phyloP scores from a whole-genome alignment of 1,140 invertebrate genomes.

The Drosophila mayri region DNA sequence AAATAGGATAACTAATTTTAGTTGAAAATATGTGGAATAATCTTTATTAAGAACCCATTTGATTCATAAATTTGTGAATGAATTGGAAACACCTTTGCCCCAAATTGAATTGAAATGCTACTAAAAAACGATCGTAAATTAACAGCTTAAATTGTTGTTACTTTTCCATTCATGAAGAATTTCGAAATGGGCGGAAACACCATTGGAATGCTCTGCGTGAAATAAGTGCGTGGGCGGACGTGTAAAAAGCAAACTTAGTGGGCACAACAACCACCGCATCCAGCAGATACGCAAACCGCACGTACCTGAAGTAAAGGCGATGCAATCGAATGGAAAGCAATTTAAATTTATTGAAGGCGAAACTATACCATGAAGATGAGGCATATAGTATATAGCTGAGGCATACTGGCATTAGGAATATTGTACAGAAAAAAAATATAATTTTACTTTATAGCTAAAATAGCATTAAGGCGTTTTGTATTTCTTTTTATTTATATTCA shows the following conservation, averaged over 20 bases:
- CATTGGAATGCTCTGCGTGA: slow-evolving; percentile 32
- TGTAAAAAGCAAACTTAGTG: slow-evolving; percentile 27
- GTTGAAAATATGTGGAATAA: too few relatives aligned
- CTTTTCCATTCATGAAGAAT: slow-evolving; percentile 21
- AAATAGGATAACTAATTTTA: not conserved
- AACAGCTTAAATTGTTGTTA: slow-evolving; percentile 12
- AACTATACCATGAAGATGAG: not conserved
- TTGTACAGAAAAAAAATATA: not conserved
- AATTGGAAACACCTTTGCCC: slow-evolving; percentile 3
- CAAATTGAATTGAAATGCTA: slow-evolving; percentile 4
- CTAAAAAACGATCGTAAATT: slow-evolving; percentile 16
- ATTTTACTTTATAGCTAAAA: too few relatives aligned
- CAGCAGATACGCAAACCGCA: slow-evolving; percentile 5
- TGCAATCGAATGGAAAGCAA: slow-evolving; percentile 47
- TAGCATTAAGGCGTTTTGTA: too few relatives aligned
- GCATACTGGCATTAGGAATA: not conserved
- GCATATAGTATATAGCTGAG: not conserved
- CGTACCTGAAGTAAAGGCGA: slow-evolving; percentile 5
- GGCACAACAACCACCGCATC: slow-evolving; percentile 34
- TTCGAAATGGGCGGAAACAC: slow-evolving; percentile 23
- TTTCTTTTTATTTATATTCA: too few relatives aligned
- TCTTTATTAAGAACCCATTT: slow-evolving; percentile 1
- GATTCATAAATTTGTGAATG: not conserved
- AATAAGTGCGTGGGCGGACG: slow-evolving; percentile 25
- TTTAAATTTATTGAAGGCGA: slow-evolving; percentile 34